phyloP scores from a whole-genome alignment of 2,113 vertebrate genomes.

The Narcine bancroftii region DNA sequence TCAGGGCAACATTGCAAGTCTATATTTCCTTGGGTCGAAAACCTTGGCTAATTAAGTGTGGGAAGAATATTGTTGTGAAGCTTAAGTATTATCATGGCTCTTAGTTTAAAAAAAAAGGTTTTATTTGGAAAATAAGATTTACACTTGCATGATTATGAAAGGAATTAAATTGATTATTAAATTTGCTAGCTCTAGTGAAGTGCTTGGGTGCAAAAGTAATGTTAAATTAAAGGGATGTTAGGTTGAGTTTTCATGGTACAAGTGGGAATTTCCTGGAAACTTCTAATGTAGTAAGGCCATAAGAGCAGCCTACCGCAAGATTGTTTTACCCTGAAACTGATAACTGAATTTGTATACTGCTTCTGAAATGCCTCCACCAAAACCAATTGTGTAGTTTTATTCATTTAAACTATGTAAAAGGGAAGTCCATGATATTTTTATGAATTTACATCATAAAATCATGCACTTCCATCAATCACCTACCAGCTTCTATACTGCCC shows the following conservation, averaged over 20 bases:
- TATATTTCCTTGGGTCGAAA: no score
- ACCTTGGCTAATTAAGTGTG: no score
- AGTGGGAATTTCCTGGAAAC: neutral
- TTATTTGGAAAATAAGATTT: neutral
- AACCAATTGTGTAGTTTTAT: neutral
- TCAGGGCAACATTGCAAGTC: no score
- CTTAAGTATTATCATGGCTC: no score
- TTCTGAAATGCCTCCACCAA: neutral
- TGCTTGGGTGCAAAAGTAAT: neutral
- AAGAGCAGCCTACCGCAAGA: neutral
- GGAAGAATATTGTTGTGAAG: no score
- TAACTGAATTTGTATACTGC: neutral
- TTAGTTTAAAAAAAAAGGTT: no score
- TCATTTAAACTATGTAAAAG: neutral
- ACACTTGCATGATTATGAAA: neutral
- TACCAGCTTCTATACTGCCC: no score
- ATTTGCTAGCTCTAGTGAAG: neutral
- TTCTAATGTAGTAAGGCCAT: neutral
- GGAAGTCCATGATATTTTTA: neutral
- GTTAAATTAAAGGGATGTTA: neutral
- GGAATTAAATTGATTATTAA: neutral
- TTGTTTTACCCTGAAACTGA: neutral
- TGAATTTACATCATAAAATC: neutral
- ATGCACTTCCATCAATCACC: no score
- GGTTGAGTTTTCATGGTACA: neutral